Conservation (phyloP, 2,888 invertebrate genomes). For the Bedellia somnulentella region DNA sequence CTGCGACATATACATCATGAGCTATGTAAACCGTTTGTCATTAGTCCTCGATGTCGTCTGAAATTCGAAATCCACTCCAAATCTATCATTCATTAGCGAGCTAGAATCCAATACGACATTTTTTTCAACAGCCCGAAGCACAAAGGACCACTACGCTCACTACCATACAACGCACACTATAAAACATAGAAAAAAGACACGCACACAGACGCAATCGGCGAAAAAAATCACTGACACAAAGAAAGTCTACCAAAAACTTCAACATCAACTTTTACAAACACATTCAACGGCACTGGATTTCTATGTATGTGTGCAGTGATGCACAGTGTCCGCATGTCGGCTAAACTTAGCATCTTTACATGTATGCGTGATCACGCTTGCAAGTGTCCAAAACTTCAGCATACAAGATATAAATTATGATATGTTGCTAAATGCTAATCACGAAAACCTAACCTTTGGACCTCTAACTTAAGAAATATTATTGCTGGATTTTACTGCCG, state of each 20-base stretch:
- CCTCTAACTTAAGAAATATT: no score
- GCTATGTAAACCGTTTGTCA: no score
- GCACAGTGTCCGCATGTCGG: constrained; percentile 31
- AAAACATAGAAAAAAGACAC: constrained; percentile 41
- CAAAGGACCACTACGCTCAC: constrained; percentile 46
- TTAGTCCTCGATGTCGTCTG: no score
- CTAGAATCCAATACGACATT: constrained; percentile 61
- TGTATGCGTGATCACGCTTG: constrained; percentile 42
- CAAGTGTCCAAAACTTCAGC: constrained; percentile 46
- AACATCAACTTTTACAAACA: constrained; percentile 47
- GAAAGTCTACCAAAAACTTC: constrained; percentile 58
- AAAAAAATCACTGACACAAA: constrained; percentile 62
- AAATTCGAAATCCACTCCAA: no score
- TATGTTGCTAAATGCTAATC: not conserved
- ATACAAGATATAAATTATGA: no score
- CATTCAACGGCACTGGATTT: constrained; percentile 18
- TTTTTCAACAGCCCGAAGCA: constrained; percentile 53
- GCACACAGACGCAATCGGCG: constrained; percentile 38
- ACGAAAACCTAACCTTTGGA: not conserved
- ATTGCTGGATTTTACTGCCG: no score
- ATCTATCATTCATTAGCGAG: constrained; percentile 60
- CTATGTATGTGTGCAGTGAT: constrained; percentile 27
- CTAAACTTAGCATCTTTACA: constrained; percentile 42
- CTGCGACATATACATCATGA: no score
- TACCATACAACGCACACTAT: constrained; percentile 20